Percentiles rank a stretch among this genome's conserved stretches.
Evolutionary conservation across 2,113 vertebrate genomes (phyloP).

Genomic region (Tonatia bakeri): DNA sequence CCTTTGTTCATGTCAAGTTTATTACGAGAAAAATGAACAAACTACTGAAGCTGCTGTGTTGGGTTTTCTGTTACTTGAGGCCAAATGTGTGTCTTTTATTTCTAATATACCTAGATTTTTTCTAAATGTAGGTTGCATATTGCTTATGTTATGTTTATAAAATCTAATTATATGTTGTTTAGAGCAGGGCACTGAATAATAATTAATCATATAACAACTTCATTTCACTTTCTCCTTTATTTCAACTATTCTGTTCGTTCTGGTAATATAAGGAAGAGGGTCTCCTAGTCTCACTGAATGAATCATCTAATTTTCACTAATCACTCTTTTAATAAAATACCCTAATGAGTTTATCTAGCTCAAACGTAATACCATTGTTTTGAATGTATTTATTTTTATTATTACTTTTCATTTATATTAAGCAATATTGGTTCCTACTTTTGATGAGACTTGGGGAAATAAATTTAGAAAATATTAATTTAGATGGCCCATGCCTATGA

Average conservation of each 20-base stretch:
- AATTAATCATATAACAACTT: neutral
- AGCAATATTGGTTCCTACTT: neutral
- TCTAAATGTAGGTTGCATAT: neutral
- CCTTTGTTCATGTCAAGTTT: neutral
- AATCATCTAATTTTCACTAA: neutral
- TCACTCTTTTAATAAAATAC: neutral
- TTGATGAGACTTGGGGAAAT: neutral
- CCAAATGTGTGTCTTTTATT: neutral
- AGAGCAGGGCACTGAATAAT: neutral
- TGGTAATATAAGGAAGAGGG: neutral
- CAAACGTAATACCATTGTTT: neutral
- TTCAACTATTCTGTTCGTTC: neutral
- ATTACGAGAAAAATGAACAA: neutral
- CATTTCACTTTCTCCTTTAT: neutral
- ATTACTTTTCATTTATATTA: neutral
- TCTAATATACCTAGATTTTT: neutral
- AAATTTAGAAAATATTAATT: neutral
- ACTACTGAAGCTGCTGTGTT: neutral
- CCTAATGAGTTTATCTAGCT: neutral
- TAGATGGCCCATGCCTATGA: neutral
- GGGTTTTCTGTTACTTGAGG: neutral
- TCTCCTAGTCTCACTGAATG: neutral
- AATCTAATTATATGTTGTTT: neutral
- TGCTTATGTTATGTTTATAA: accelerated
- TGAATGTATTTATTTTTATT: neutral